Conservation (phyloP, 2,797 vertebrate genomes). For the Pseudomugil tenellus region DNA sequence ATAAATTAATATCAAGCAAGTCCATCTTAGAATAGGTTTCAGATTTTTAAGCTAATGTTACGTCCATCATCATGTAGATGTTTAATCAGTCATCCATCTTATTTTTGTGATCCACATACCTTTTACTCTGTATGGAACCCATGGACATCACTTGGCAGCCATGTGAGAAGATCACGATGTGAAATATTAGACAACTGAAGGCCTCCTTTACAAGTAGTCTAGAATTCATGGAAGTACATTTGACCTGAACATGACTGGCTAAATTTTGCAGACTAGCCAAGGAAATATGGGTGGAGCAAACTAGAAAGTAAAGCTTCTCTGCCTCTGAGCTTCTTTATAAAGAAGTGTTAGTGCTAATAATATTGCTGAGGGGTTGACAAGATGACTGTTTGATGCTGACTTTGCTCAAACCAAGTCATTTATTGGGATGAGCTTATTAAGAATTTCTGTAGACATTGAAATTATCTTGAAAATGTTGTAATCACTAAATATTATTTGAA, state of each 20-base stretch:
- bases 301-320: background rate
- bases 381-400: background rate
- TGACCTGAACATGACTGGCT: slow-evolving; percentile 17
- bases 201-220: slow-evolving; percentile 14
- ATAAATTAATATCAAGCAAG: background rate
- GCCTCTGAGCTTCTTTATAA: background rate
- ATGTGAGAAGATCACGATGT: slow-evolving; percentile 31
- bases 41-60: background rate
- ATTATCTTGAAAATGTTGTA: slow-evolving; percentile 27
- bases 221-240: slow-evolving; percentile 20
- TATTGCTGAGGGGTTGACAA: too few species aligned
- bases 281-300: slow-evolving; percentile 16
- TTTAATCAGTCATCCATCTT: slow-evolving; percentile 9
- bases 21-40: background rate
- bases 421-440: background rate
- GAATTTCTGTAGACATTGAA: slow-evolving; percentile 6
- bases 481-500: slow-evolving; percentile 23
- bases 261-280: slow-evolving; percentile 37
- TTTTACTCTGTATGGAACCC: slow-evolving; percentile 13
- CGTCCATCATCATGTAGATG: background rate
- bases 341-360: background rate
- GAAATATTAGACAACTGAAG: slow-evolving; percentile 19
- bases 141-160: slow-evolving; percentile 18
- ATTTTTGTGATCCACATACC: slow-evolving; percentile 27
- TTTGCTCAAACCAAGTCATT: background rate